These are phyloP conservation scores for Hipparchia sbordonii DNA, from an alignment of 2,888 invertebrate genomes.

Conservation along the genomic window DNA sequence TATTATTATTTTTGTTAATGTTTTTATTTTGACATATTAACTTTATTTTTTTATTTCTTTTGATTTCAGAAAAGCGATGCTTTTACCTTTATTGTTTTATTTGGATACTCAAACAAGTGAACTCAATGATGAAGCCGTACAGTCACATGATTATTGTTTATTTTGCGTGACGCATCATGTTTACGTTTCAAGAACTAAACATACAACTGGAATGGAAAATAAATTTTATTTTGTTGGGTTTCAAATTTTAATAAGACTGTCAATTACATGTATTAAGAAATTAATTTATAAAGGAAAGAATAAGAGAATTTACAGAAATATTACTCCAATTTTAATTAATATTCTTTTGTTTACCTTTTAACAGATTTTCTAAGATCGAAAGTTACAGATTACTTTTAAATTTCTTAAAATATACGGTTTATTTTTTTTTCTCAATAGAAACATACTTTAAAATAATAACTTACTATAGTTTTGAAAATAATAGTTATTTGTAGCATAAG, in stretches of 20 bases:
- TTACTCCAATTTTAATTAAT: neutral
- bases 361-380: neutral
- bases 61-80: slow-evolving; percentile 36
- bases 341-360: neutral
- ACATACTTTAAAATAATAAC: too few species aligned
- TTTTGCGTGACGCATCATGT: slow-evolving; percentile 39
- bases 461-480: too few species aligned
- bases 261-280: neutral
- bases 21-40: slow-evolving; percentile 43
- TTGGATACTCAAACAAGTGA: slow-evolving; percentile 28
- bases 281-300: neutral
- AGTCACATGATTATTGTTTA: slow-evolving; percentile 37
- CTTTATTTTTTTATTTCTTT: slow-evolving; percentile 34
- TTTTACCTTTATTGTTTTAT: slow-evolving; percentile 25
- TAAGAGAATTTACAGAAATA: too few species aligned
- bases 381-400: neutral
- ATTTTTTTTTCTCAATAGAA: too few species aligned
- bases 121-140: slow-evolving; percentile 15
- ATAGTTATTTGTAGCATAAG: too few species aligned
- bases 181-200: slow-evolving; percentile 34
- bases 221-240: neutral
- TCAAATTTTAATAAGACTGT: neutral
- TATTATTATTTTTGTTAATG: slow-evolving; percentile 32
- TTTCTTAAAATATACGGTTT: neutral
- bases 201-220: slow-evolving; percentile 2